Conservation (phyloP, 2,888 invertebrate genomes). For the Aquatica leii region DNA sequence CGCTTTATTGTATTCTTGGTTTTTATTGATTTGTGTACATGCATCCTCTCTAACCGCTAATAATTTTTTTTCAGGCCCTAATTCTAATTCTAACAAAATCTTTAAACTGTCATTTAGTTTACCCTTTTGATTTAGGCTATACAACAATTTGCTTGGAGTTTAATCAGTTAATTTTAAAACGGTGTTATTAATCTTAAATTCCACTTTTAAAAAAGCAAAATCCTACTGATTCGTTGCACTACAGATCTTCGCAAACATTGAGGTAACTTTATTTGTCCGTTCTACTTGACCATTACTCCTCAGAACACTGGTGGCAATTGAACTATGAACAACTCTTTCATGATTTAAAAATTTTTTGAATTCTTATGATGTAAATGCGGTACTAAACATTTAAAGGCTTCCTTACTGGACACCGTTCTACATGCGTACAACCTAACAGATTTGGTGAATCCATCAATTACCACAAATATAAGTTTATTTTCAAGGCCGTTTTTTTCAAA, state of each 20-base stretch:
- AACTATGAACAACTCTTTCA: conserved; percentile 41
- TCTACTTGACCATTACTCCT: conserved; percentile 50
- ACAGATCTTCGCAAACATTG: conserved; percentile 46
- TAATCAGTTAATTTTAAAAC: too few relatives aligned
- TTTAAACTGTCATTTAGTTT: background rate
- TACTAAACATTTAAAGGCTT: conserved; percentile 4
- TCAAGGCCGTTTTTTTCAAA: conserved; percentile 3
- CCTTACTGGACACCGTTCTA: background rate
- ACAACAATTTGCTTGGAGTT: conserved; percentile 46
- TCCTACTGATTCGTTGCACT: conserved; percentile 43
- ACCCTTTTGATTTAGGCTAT: conserved; percentile 45
- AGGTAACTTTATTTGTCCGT: conserved; percentile 40
- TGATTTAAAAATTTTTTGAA: conserved; percentile 43
- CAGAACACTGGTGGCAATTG: conserved; percentile 45
- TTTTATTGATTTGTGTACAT: background rate
- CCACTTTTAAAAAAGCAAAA: conserved; percentile 26
- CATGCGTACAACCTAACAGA: conserved; percentile 13
- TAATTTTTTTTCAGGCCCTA: background rate
- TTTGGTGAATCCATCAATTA: too few relatives aligned
- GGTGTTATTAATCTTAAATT: conserved; percentile 44
- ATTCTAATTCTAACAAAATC: background rate
- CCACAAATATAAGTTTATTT: too few relatives aligned
- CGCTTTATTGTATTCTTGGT: background rate
- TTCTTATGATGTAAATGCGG: conserved; percentile 43
- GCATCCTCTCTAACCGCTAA: background rate